These are phyloP conservation scores for Perca fluviatilis DNA, from an alignment of 2,113 vertebrate species.

Conservation along the genomic window DNA sequence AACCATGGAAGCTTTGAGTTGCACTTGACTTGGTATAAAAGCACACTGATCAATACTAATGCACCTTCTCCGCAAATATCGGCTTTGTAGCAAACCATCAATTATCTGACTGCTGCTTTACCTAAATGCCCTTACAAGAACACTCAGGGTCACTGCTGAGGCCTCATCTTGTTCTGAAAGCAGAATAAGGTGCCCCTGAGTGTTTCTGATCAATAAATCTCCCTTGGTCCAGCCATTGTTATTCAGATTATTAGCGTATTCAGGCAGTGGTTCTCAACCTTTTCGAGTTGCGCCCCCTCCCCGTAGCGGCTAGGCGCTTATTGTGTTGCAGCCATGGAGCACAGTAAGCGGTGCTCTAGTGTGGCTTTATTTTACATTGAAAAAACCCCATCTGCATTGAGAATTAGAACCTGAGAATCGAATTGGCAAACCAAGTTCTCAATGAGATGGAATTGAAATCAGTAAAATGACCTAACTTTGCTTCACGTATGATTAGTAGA, in stretches of 20 bases:
- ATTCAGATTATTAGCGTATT: background rate
- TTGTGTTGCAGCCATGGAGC: too few species aligned
- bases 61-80: conserved; percentile 24
- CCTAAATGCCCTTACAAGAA: conserved; percentile 12
- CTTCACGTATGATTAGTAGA: background rate
- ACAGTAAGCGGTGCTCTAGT: too few species aligned
- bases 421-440: too few species aligned
- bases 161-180: background rate
- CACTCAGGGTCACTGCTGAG: conserved; percentile 33
- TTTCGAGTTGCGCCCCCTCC: too few species aligned
- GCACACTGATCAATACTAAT: conserved; percentile 66
- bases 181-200: conserved; percentile 27
- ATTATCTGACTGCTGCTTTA: conserved; percentile 35
- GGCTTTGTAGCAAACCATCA: conserved; percentile 18
- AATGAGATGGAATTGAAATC: too few species aligned
- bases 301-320: too few species aligned
- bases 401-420: too few species aligned
- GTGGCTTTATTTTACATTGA: too few species aligned
- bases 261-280: too few species aligned
- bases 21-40: conserved; percentile 21
- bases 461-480: too few species aligned
- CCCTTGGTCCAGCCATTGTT: too few species aligned
- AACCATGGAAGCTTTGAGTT: background rate
- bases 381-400: too few species aligned
- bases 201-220: conserved; percentile 20